Base-by-base conservation (phyloP, 2,113 vertebrate species). In the Bufo bufo region DNA sequence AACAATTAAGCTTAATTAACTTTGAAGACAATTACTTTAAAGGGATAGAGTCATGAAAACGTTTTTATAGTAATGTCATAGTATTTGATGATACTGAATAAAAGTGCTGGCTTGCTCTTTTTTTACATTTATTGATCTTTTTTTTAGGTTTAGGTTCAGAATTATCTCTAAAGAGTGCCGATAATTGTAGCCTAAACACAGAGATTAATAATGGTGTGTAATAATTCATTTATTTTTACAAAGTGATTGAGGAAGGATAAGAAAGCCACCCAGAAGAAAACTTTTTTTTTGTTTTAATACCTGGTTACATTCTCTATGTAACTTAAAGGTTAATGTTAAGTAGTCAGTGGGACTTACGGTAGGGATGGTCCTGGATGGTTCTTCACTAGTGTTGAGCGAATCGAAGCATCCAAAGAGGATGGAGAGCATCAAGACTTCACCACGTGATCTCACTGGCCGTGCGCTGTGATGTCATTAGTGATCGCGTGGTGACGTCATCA, bases 1-100 rank as follows among this genome's bases (percentile, higher is more conserved):
- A 77, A 89, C 82, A 89, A 89, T 89, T 89, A 84, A 16, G 82
- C 45, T 89, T 84, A 84, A 89, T 89, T 89, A 84, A 89, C 75
- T 84, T 69, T 54, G 74, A 56, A 33, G 61, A 78, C 49, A 33
- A 69, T 89, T 50, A 54, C 59, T 77, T 88, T 83, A 83, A 86
- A 86, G 82, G 82, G 82, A 84, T 52, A 52, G 63, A 84, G 43
- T 84, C 82, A 54, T 84, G 82, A 84, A 66, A 84, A 69, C 47
- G 45, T 14, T 84, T 69, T 82, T 54, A 33, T 69, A 63, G 82
- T 23, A 65, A 63, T 49, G 63, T 69, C 50, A 23, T 71, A 54
- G 63, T 69, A 71, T 84, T 69, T 85, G 66, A 75, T 74, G 69
- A 45, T 16, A 43, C 66, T 45, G 50, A 43, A 74, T 85, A 85